phyloP scores from a whole-genome alignment of 2,113 vertebrate genomes.

The Menidia beryllina region DNA sequence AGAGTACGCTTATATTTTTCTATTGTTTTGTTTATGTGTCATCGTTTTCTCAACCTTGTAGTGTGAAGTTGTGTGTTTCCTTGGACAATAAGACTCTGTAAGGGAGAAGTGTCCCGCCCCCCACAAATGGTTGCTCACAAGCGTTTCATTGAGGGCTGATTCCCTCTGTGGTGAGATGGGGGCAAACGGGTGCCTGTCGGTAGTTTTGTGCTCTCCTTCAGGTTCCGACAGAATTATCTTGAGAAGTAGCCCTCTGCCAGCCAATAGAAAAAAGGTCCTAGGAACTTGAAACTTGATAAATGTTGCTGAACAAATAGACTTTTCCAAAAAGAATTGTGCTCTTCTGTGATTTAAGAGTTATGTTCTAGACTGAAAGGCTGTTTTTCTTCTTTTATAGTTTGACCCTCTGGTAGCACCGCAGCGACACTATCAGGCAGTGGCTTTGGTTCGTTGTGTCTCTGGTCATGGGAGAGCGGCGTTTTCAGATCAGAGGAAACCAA shows the following conservation, averaged over 20 bases:
- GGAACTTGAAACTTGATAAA: constrained; percentile 2
- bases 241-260: background rate
- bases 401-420: too few species aligned
- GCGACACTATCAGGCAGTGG: too few species aligned
- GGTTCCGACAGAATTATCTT: constrained; percentile 11
- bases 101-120: constrained; percentile 1
- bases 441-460: too few species aligned
- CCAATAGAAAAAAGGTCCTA: background rate
- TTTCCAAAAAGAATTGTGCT: too few species aligned
- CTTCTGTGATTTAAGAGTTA: too few species aligned
- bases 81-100: constrained; percentile 41
- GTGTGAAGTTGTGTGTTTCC: background rate
- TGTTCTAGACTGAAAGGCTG: too few species aligned
- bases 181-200: background rate
- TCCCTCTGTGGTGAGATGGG: constrained; percentile 14
- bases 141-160: constrained; percentile 3
- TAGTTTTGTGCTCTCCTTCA: background rate
- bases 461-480: too few species aligned
- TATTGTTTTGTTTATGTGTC: background rate
- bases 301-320: background rate
- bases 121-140: constrained; percentile 17
- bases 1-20: constrained; percentile 1
- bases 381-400: too few species aligned
- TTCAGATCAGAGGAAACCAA: background rate
- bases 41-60: constrained; percentile 7